These are phyloP conservation scores for Steinernema scapterisci DNA, from an alignment of 2,888 invertebrate genomes.

Conservation along the genomic window DNA sequence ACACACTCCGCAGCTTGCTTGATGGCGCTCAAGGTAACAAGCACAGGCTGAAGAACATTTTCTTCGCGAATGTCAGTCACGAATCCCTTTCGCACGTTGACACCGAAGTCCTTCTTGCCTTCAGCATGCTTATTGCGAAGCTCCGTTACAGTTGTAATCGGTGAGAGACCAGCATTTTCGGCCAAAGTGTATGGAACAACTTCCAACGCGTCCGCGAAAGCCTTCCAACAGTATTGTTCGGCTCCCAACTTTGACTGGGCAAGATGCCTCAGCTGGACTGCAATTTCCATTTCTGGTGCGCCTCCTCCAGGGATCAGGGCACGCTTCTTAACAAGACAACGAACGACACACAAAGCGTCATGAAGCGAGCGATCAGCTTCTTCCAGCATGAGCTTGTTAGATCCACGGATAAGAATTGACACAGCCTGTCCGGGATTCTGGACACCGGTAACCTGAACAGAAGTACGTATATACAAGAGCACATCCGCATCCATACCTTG, in stretches of 20 bases:
- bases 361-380: constrained; percentile 89
- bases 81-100: constrained; percentile 90
- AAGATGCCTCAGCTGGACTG: constrained; percentile 80
- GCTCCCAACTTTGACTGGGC: constrained; percentile 82
- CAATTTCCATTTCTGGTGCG: constrained; percentile 93
- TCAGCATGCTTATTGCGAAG: constrained; percentile 88
- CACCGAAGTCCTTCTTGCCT: constrained; percentile 84
- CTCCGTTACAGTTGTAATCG: constrained; percentile 94
- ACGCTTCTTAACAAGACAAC: constrained; percentile 90
- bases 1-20: constrained; percentile 94
- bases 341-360: constrained; percentile 88
- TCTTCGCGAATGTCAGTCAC: constrained; percentile 96
- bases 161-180: constrained; percentile 88
- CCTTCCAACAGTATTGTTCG: constrained; percentile 91
- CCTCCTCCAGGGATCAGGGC: constrained; percentile 75
- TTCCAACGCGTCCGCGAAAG: constrained; percentile 93
- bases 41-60: constrained; percentile 93
- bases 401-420: constrained; percentile 86
- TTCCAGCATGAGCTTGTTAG: constrained; percentile 85
- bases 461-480: background rate
- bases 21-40: constrained; percentile 90
- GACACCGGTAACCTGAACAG: constrained; percentile 79
- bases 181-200: constrained; percentile 82
- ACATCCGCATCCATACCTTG: constrained; percentile 74
- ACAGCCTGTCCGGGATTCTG: constrained; percentile 86